phyloP scores from a whole-genome alignment of 2,888 invertebrate species.

The Agrochola lychnidis region DNA sequence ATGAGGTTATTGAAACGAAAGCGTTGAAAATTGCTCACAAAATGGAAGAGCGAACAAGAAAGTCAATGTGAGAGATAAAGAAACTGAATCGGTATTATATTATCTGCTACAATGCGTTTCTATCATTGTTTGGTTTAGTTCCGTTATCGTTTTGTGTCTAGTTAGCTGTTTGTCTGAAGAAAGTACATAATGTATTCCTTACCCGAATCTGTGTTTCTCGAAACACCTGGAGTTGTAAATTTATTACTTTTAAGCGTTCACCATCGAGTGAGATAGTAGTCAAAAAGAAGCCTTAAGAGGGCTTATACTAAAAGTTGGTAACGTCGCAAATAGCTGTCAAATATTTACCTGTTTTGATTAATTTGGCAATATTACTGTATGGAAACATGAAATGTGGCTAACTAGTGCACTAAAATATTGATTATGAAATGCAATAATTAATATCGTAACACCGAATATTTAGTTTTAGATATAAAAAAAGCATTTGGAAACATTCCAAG shows the following conservation, averaged over 20 bases:
- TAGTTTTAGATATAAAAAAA: too few species aligned
- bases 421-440: too few species aligned
- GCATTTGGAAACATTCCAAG: too few species aligned
- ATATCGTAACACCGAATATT: too few species aligned
- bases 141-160: conserved; percentile 50
- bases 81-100: conserved; percentile 62
- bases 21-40: conserved; percentile 83
- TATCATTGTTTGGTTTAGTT: conserved; percentile 64
- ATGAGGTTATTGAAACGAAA: conserved; percentile 79
- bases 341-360: too few species aligned
- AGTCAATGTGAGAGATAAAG: conserved; percentile 70
- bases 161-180: conserved; percentile 14
- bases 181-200: neutral
- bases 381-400: too few species aligned
- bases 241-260: neutral
- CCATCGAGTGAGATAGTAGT: neutral
- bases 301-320: too few species aligned
- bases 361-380: too few species aligned
- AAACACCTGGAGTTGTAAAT: too few species aligned
- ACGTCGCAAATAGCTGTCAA: too few species aligned
- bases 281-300: neutral
- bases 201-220: neutral
- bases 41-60: conserved; percentile 82
- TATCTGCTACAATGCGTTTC: conserved; percentile 61
- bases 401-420: too few species aligned